A percentile compares a stretch with the other conserved stretches of the same genome.
These are phyloP conservation scores for Adrianichthys oophorus DNA, from an alignment of 2,797 vertebrate genomes.

Conservation along the genomic window DNA sequence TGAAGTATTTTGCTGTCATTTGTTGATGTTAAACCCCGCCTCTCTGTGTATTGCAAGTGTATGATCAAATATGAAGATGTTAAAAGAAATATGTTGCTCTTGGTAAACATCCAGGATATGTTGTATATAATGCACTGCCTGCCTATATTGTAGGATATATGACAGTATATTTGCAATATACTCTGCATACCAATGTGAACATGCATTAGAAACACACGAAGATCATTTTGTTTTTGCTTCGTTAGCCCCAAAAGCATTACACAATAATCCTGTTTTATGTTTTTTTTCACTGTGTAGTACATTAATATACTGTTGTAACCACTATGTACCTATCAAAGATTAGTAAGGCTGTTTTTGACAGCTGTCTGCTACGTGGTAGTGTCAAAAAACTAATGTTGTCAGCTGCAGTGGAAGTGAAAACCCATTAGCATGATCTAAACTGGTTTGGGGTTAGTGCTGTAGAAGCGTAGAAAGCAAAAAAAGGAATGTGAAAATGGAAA, in stretches of 20 bases:
- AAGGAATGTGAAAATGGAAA: conserved; percentile 21
- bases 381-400: conserved; percentile 10
- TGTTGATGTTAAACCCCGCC: conserved; percentile 58
- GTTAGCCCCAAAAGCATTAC: conserved; percentile 42
- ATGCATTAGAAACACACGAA: conserved; percentile 49
- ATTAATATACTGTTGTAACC: conserved; percentile 47
- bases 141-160: conserved; percentile 73
- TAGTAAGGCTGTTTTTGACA: conserved; percentile 37
- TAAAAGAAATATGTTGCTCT: conserved; percentile 60
- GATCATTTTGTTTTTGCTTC: conserved; percentile 16
- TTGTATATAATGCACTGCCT: conserved; percentile 61
- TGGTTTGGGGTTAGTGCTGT: conserved; percentile 31
- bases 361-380: conserved; percentile 1
- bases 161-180: conserved; percentile 73
- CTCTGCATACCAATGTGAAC: conserved; percentile 56
- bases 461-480: conserved; percentile 1
- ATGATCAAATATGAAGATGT: conserved; percentile 58
- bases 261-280: conserved; percentile 46
- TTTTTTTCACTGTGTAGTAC: conserved; percentile 41
- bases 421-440: conserved; percentile 41
- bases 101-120: conserved; percentile 61
- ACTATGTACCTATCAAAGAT: conserved; percentile 51
- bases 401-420: conserved; percentile 28
- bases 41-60: conserved; percentile 58
- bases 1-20: conserved; percentile 67